Conservation (phyloP, 2,888 invertebrate genomes). For the Ommatoiulus sabulosus region DNA sequence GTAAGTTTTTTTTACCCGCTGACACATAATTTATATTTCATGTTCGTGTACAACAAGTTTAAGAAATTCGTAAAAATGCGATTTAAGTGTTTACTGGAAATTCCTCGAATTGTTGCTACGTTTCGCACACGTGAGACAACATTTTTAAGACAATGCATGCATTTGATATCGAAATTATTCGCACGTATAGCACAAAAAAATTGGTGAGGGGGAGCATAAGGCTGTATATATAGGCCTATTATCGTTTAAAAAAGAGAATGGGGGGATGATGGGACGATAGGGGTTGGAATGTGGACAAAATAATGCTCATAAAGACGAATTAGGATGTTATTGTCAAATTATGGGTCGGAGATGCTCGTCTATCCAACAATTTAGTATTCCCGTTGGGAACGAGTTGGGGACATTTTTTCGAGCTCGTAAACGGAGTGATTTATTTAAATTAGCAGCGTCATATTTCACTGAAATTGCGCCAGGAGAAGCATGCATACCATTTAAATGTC, state of each 20-base stretch:
- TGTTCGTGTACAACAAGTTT: constrained; percentile 28
- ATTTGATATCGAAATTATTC: background rate
- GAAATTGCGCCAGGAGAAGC: background rate
- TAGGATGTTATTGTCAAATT: constrained; percentile 1
- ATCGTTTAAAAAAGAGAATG: background rate
- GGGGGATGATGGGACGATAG: background rate
- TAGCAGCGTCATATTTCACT: background rate
- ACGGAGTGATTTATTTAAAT: constrained; percentile 1
- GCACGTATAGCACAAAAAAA: too few relatives aligned
- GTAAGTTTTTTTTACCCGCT: background rate
- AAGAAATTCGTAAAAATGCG: constrained; percentile 37
- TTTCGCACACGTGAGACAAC: background rate
- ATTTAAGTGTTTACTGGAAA: constrained; percentile 10
- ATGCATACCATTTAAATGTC: background rate
- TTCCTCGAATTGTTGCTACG: background rate
- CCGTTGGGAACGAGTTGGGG: background rate
- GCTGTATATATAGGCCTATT: too few relatives aligned
- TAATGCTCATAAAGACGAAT: background rate
- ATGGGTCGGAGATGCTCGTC: background rate
- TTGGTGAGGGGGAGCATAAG: background rate
- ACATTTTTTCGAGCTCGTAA: background rate
- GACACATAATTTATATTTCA: constrained; percentile 42
- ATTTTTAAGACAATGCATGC: too few relatives aligned
- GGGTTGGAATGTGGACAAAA: background rate
- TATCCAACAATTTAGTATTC: background rate